Evolutionary conservation across 2,797 vertebrate genomes (phyloP).

Genomic region (Remorina albescens): DNA sequence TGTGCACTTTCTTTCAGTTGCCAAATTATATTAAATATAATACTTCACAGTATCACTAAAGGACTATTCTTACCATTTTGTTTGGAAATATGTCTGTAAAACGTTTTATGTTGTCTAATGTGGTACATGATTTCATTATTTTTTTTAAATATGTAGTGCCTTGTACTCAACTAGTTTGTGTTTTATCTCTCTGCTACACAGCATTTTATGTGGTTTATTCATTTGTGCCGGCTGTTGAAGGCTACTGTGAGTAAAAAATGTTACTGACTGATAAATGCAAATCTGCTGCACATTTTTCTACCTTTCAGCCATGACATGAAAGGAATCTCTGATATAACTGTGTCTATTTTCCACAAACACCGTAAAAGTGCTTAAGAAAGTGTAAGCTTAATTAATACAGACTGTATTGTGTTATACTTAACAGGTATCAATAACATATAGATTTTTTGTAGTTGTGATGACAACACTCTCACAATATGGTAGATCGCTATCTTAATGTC

Average conservation of each 20-base stretch:
- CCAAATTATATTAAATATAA: neutral
- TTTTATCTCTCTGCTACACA: constrained; percentile 37
- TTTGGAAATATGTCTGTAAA: constrained; percentile 34
- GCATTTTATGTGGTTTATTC: constrained; percentile 67
- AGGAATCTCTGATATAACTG: constrained; percentile 16
- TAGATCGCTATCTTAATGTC: neutral
- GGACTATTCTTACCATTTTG: neutral
- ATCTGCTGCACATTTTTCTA: constrained; percentile 30
- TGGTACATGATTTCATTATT: constrained; percentile 25
- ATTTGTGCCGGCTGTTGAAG: constrained; percentile 44
- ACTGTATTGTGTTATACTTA: too few relatives aligned
- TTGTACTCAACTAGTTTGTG: constrained; percentile 33
- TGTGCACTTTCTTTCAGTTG: neutral
- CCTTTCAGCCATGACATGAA: constrained; percentile 9
- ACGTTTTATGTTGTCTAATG: constrained; percentile 24
- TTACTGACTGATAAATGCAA: constrained; percentile 16
- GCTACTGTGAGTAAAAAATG: constrained; percentile 54
- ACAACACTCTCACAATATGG: neutral
- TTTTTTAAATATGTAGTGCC: constrained; percentile 36
- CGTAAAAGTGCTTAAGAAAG: constrained; percentile 28
- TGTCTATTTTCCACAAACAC: constrained; percentile 15
- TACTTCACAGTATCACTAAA: neutral
- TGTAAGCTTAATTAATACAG: neutral
- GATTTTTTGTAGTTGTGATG: neutral
- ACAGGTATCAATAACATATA: neutral